These are phyloP conservation scores for Isoperla grammatica DNA, from an alignment of 2,888 invertebrate genomes.

Conservation along the genomic window DNA sequence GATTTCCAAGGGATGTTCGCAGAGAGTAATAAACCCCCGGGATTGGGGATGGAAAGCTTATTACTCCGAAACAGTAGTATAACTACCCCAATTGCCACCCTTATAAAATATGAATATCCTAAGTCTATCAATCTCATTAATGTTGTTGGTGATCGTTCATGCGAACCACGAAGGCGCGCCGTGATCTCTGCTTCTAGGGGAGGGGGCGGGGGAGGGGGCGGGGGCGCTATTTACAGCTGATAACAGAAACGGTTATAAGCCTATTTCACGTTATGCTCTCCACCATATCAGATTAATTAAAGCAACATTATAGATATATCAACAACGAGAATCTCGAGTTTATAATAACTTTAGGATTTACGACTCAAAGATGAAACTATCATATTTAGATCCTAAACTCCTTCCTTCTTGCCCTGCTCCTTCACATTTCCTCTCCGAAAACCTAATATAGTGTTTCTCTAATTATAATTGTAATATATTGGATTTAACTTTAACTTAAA, in stretches of 20 bases:
- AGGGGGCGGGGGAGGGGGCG: conserved; percentile 31
- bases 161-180: conserved; percentile 38
- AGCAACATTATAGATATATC: conserved; percentile 49
- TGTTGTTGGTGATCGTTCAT: conserved; percentile 28
- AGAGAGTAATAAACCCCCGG: neutral
- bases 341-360: conserved; percentile 51
- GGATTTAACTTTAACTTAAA: conserved; percentile 7
- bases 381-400: conserved; percentile 19
- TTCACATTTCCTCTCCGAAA: conserved; percentile 41
- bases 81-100: conserved; percentile 16
- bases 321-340: conserved; percentile 46
- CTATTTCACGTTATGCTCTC: conserved; percentile 21
- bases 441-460: no score
- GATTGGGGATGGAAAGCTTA: conserved; percentile 8
- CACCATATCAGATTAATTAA: conserved; percentile 48
- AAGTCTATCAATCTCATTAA: conserved; percentile 31
- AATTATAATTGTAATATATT: neutral
- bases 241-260: conserved; percentile 29
- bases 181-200: conserved; percentile 21
- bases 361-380: conserved; percentile 25
- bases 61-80: conserved; percentile 1
- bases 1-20: neutral
- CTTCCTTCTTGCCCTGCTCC: conserved; percentile 30
- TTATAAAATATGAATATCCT: conserved; percentile 30
- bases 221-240: conserved; percentile 31